Conservation (phyloP, 1,140 invertebrate genomes). For the Philotrypesis tridentata region DNA sequence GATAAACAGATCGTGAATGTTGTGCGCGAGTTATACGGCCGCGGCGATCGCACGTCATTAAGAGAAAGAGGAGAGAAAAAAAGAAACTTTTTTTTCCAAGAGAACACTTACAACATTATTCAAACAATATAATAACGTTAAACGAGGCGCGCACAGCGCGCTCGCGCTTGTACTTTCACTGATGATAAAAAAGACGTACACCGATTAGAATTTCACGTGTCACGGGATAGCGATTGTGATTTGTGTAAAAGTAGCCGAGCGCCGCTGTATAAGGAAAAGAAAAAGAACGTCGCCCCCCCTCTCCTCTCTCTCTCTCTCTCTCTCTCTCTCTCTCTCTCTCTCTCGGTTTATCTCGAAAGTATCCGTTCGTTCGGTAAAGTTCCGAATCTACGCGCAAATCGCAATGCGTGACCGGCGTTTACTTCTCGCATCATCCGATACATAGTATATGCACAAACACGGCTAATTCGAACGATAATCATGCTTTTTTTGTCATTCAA, state of each 20-base stretch:
- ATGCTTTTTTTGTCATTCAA: no score
- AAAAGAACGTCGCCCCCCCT: not conserved
- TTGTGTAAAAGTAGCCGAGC: not conserved
- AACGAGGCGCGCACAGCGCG: not conserved
- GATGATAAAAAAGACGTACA: not conserved
- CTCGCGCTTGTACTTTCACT: not conserved
- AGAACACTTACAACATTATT: not conserved
- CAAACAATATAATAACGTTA: not conserved
- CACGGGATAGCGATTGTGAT: not conserved
- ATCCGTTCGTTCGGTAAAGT: not conserved
- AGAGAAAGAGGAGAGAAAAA: not conserved
- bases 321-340: no score
- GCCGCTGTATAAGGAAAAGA: not conserved
- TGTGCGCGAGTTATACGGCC: not conserved
- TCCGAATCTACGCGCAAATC: not conserved
- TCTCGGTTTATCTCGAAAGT: no score
- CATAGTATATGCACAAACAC: no score
- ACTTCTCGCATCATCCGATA: no score
- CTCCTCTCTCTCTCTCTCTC: no score
- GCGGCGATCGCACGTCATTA: not conserved
- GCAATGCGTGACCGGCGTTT: not conserved
- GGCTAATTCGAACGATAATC: no score
- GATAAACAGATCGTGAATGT: no score
- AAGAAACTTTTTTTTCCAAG: not conserved
- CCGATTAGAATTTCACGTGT: not conserved